Percentiles rank a stretch among this genome's conserved stretches.
phyloP scores from a whole-genome alignment of 2,113 vertebrate genomes.

The Rhabdornis inornatus region DNA sequence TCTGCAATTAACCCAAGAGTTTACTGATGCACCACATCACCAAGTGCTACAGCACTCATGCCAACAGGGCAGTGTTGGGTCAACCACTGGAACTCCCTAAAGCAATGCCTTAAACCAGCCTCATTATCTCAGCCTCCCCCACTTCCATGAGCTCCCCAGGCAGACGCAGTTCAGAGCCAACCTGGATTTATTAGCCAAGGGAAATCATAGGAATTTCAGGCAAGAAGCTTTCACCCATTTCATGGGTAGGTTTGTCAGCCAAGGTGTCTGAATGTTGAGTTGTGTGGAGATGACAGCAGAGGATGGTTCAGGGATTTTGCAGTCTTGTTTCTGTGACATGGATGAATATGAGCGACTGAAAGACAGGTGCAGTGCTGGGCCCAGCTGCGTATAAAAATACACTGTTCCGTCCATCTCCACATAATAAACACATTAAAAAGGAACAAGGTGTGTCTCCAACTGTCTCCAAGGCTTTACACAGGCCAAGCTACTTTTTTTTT shows the following conservation, averaged over 20 bases:
- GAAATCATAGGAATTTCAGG: neutral
- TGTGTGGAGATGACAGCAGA: neutral
- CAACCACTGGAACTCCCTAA: neutral
- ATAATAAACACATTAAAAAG: constrained; percentile 35
- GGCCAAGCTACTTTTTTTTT: neutral
- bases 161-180: neutral
- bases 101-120: neutral
- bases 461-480: neutral
- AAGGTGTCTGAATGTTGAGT: neutral
- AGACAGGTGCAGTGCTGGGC: neutral
- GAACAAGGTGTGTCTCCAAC: neutral
- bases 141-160: neutral
- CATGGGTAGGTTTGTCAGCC: neutral
- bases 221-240: neutral
- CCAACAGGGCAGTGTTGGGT: neutral
- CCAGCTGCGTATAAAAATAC: constrained; percentile 1
- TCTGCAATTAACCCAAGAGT: neutral
- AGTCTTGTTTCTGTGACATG: neutral
- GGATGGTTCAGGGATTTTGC: neutral
- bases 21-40: neutral
- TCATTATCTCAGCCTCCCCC: neutral
- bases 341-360: neutral
- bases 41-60: neutral
- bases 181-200: neutral
- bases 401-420: neutral